Evolutionary conservation across 2,888 invertebrate genomes (phyloP).

Genomic region (Diloba caeruleocephala): DNA sequence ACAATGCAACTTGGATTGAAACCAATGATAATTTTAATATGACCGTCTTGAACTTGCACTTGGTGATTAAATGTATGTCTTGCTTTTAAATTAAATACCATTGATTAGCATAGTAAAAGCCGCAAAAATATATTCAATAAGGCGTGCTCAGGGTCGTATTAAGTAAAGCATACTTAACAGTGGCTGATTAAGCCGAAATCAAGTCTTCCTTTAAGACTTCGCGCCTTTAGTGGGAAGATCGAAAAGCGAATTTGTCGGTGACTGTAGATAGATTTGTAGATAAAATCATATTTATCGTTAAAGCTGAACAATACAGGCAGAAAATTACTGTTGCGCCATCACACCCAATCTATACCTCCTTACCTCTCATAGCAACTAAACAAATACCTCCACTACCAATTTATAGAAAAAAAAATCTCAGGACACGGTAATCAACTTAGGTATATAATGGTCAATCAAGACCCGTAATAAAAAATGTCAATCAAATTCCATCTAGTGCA

Average conservation of each 20-base stretch:
- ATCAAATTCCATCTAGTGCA: conserved; percentile 48
- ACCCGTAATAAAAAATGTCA: conserved; percentile 38
- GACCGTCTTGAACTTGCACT: background rate
- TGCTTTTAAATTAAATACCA: too few relatives aligned
- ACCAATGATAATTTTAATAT: background rate
- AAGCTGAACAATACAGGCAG: background rate
- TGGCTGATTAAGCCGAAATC: too few relatives aligned
- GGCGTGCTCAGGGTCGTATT: too few relatives aligned
- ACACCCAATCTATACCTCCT: conserved; percentile 23
- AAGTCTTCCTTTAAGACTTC: too few relatives aligned
- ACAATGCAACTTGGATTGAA: conserved; percentile 10
- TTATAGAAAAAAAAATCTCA: conserved; percentile 16
- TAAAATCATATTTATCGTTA: too few relatives aligned
- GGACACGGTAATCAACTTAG: conserved; percentile 20
- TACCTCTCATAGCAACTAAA: conserved; percentile 1
- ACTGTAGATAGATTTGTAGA: too few relatives aligned
- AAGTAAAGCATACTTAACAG: too few relatives aligned
- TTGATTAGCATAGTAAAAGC: too few relatives aligned
- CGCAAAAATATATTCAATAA: too few relatives aligned
- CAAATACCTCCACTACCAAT: background rate
- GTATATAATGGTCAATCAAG: conserved; percentile 25
- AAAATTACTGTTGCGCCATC: background rate
- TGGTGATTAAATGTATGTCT: too few relatives aligned
- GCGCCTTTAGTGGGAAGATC: too few relatives aligned
- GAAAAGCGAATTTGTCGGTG: too few relatives aligned